A percentile compares a stretch with the other conserved stretches of the same genome.
These are phyloP conservation scores for Pachydiplax longipennis DNA, from an alignment of 2,888 invertebrate species.

Conservation along the genomic window DNA sequence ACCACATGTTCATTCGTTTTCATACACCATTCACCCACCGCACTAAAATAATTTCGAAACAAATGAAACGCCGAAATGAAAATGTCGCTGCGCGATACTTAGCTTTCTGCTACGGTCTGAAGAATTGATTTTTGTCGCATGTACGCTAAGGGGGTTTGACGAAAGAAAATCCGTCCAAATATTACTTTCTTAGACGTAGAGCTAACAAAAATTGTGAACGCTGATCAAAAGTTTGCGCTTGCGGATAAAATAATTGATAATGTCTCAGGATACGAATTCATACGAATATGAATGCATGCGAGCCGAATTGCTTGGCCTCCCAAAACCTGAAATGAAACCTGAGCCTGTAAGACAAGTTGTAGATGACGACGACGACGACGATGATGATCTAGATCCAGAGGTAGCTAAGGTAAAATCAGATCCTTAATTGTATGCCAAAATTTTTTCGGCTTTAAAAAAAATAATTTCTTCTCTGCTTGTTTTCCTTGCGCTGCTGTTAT, in stretches of 20 bases:
- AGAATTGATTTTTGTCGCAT: not conserved
- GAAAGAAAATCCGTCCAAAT: not conserved
- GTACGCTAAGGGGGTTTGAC: not conserved
- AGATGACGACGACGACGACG: constrained; percentile 58
- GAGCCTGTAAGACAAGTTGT: constrained; percentile 48
- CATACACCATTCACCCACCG: not conserved
- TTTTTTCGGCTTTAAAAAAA: too few relatives aligned
- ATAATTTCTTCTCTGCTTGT: too few relatives aligned
- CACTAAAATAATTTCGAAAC: not conserved
- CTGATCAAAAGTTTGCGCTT: not conserved
- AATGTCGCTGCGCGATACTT: not conserved
- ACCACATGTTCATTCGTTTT: not conserved
- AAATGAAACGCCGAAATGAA: not conserved
- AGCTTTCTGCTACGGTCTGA: not conserved
- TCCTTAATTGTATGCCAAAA: not conserved
- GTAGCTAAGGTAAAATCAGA: constrained; percentile 59
- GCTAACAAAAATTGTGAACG: too few relatives aligned
- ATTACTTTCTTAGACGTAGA: not conserved
- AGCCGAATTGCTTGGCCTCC: constrained; percentile 78
- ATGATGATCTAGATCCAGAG: constrained; percentile 65
- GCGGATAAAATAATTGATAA: constrained; percentile 53
- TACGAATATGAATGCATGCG: constrained; percentile 81
- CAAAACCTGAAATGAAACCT: constrained; percentile 69
- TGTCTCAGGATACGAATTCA: constrained; percentile 71
- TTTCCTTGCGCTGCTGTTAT: too few relatives aligned